phyloP scores from a whole-genome alignment of 2,888 invertebrate genomes.

The Drosophila hamatofila region DNA sequence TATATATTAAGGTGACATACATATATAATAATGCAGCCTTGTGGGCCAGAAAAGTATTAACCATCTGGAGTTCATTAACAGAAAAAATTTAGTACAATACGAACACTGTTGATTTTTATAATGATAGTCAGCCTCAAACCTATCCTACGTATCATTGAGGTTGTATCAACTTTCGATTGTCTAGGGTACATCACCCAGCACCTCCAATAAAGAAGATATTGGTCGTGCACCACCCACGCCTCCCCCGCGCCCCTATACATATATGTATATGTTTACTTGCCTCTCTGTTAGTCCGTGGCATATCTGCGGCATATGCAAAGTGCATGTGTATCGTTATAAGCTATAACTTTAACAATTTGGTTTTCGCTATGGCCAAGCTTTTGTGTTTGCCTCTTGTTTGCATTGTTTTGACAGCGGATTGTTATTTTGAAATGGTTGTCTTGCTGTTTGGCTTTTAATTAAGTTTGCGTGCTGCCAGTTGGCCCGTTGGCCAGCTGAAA shows the following conservation, averaged over 20 bases:
- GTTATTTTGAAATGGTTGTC: conserved; percentile 54
- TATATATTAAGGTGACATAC: too few relatives aligned
- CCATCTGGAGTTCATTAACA: too few relatives aligned
- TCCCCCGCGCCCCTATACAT: conserved; percentile 1
- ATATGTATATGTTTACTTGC: conserved; percentile 23
- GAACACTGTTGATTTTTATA: too few relatives aligned
- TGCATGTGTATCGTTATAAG: conserved; percentile 40
- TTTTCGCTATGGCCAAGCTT: conserved; percentile 20
- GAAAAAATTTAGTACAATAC: too few relatives aligned
- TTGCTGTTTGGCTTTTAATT: conserved; percentile 60
- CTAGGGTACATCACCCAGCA: conserved; percentile 22
- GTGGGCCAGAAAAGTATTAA: too few relatives aligned
- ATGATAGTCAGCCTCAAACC: too few relatives aligned
- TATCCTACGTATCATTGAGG: too few relatives aligned
- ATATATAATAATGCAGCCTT: too few relatives aligned
- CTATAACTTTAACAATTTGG: conserved; percentile 49
- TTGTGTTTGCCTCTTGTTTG: conserved; percentile 26
- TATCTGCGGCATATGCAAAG: conserved; percentile 55
- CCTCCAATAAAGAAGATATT: conserved; percentile 15
- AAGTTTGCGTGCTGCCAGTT: conserved; percentile 49
- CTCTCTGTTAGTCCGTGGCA: conserved; percentile 45
- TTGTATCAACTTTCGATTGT: not conserved
- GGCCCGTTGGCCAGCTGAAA: conserved; percentile 21
- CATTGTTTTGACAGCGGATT: conserved; percentile 50
- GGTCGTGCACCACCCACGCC: not conserved